Evolutionary conservation across 2,797 vertebrate genomes (phyloP).

Genomic region (Staurois parvus): DNA sequence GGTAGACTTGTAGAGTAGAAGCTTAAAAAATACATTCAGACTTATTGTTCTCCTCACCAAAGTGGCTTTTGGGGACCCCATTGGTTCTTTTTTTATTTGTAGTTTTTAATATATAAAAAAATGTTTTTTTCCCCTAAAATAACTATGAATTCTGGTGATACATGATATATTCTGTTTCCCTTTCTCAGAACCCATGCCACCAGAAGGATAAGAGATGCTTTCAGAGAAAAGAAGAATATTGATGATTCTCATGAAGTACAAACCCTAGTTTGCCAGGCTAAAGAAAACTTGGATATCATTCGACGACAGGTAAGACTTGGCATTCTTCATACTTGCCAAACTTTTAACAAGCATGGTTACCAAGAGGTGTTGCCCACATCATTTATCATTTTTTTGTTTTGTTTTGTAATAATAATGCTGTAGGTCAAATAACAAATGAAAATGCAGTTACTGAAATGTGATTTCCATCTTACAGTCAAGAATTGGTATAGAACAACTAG

Average conservation of each 20-base stretch:
- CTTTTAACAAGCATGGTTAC: background rate
- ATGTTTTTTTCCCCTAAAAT: background rate
- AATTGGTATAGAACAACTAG: too few relatives aligned
- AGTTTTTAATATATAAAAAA: background rate
- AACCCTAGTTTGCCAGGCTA: constrained; percentile 82
- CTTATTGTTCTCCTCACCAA: too few relatives aligned
- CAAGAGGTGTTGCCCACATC: too few relatives aligned
- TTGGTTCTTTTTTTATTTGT: background rate
- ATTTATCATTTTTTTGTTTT: too few relatives aligned
- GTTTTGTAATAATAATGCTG: too few relatives aligned
- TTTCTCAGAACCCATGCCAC: constrained; percentile 87
- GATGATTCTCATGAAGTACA: constrained; percentile 81
- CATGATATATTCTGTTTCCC: background rate
- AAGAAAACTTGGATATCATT: constrained; percentile 81
- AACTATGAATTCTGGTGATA: background rate
- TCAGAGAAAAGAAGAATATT: constrained; percentile 87
- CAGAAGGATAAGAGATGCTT: constrained; percentile 89
- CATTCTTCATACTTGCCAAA: background rate
- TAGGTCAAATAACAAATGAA: too few relatives aligned
- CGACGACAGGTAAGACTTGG: constrained; percentile 84
- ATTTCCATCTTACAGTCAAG: too few relatives aligned
- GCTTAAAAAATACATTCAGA: too few relatives aligned
- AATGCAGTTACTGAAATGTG: too few relatives aligned
- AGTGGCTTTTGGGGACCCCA: background rate
- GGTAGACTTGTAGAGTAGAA: too few relatives aligned